These are phyloP conservation scores for Drosophila nigrodunni DNA, from an alignment of 1,140 invertebrate genomes.

Conservation along the genomic window DNA sequence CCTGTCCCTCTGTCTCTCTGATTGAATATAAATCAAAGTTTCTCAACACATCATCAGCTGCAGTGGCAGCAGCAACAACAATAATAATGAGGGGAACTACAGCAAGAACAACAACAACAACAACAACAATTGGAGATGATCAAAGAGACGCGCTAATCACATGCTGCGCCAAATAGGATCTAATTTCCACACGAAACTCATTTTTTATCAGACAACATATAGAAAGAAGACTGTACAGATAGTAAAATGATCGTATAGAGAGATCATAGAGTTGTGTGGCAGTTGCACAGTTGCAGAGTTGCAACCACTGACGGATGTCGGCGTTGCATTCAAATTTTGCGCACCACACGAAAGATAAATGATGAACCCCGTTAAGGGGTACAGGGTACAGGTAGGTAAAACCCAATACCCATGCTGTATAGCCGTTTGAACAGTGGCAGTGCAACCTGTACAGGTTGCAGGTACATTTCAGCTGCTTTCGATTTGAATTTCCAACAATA, in stretches of 20 bases:
- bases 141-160: constrained; percentile 80
- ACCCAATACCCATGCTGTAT: neutral
- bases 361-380: constrained; percentile 37
- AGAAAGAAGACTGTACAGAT: constrained; percentile 15
- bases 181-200: constrained; percentile 77
- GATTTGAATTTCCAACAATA: constrained; percentile 81
- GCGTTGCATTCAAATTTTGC: constrained; percentile 78
- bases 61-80: neutral
- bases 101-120: constrained; percentile 8
- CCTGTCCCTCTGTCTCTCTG: constrained; percentile 21
- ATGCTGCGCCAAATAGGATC: constrained; percentile 82
- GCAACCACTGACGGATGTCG: constrained; percentile 43
- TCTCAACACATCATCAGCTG: constrained; percentile 36
- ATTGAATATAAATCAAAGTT: constrained; percentile 81
- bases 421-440: constrained; percentile 7
- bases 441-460: constrained; percentile 19
- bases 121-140: constrained; percentile 39
- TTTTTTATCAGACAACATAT: constrained; percentile 49
- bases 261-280: constrained; percentile 52
- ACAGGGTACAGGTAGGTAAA: constrained; percentile 27
- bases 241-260: constrained; percentile 62
- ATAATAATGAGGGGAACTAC: neutral
- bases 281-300: constrained; percentile 20
- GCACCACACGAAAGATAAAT: constrained; percentile 77
- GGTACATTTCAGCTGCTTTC: constrained; percentile 55